Evolutionary conservation across 1,140 invertebrate genomes (phyloP).

Genomic region (Nasonia giraulti): DNA sequence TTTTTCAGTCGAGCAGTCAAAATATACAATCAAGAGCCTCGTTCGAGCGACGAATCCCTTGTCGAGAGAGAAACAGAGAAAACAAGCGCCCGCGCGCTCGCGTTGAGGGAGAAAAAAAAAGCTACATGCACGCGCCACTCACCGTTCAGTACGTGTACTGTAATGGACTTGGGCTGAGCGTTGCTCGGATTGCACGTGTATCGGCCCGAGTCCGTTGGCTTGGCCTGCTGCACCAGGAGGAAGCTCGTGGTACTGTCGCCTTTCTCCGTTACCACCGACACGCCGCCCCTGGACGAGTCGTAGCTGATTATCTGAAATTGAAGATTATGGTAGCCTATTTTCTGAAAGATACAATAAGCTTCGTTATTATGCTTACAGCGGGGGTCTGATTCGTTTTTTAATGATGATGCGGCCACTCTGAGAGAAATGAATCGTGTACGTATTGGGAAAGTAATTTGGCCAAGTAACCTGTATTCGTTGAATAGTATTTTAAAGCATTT

Average conservation of each 20-base stretch:
- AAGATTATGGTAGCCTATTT: not conserved
- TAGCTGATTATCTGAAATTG: constrained; percentile 83
- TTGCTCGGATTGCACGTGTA: constrained; percentile 92
- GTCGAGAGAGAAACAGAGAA: not conserved
- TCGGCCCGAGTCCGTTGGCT: constrained; percentile 85
- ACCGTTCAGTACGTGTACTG: constrained; percentile 93
- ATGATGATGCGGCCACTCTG: not conserved
- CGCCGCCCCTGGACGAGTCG: constrained; percentile 82
- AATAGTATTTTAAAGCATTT: not conserved
- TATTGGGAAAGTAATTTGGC: not conserved
- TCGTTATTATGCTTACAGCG: too few species aligned
- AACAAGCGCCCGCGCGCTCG: not conserved
- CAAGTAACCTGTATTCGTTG: not conserved
- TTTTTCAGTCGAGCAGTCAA: not conserved
- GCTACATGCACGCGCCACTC: constrained; percentile 71
- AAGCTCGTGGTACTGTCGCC: constrained; percentile 89
- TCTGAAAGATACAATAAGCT: too few species aligned
- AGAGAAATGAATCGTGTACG: not conserved
- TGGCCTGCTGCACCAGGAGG: constrained; percentile 86
- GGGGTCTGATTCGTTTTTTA: not conserved
- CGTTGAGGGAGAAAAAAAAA: not conserved
- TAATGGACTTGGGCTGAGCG: constrained; percentile 89
- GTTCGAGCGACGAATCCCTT: not conserved
- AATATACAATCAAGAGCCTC: not conserved
- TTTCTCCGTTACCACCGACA: constrained; percentile 88